These are phyloP conservation scores for Periophthalmus magnuspinnatus DNA, from an alignment of 2,797 vertebrate species.

Conservation along the genomic window DNA sequence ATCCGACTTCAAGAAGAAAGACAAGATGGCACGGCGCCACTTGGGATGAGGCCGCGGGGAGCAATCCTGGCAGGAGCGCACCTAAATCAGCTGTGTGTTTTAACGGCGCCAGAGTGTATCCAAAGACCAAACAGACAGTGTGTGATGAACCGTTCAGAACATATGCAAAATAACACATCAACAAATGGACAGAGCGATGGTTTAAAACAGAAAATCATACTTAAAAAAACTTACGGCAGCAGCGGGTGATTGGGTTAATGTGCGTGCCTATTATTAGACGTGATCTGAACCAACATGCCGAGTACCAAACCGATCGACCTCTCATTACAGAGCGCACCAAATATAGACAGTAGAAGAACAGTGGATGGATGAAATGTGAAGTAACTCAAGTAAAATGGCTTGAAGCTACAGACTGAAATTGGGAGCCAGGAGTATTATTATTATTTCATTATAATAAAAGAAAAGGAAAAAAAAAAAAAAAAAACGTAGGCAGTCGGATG, in stretches of 20 bases:
- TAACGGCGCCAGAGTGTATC: conserved; percentile 12
- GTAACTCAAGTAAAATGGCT: neutral
- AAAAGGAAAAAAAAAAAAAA: no score
- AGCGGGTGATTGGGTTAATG: conserved; percentile 28
- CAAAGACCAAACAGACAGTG: conserved; percentile 52
- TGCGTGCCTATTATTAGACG: conserved; percentile 3
- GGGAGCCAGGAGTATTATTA: neutral
- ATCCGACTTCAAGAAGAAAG: conserved; percentile 23
- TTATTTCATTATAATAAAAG: neutral
- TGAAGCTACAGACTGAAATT: neutral
- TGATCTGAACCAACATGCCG: conserved; percentile 44
- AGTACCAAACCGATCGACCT: conserved; percentile 20
- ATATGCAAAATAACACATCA: conserved; percentile 21
- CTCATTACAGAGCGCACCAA: conserved; percentile 15
- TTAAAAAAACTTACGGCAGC: conserved; percentile 20
- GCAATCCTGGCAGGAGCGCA: conserved; percentile 15
- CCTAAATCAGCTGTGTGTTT: conserved; percentile 12
- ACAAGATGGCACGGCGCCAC: conserved; percentile 32
- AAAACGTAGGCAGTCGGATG: neutral
- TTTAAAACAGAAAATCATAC: conserved; percentile 24
- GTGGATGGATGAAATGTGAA: neutral
- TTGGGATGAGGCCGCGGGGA: conserved; percentile 20
- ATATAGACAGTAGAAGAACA: conserved; percentile 9
- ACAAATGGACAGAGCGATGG: conserved; percentile 24
- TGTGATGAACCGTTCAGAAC: conserved; percentile 39